Evolutionary conservation across 2,113 vertebrate genomes (phyloP).

Genomic region (Lampris megalopsis): DNA sequence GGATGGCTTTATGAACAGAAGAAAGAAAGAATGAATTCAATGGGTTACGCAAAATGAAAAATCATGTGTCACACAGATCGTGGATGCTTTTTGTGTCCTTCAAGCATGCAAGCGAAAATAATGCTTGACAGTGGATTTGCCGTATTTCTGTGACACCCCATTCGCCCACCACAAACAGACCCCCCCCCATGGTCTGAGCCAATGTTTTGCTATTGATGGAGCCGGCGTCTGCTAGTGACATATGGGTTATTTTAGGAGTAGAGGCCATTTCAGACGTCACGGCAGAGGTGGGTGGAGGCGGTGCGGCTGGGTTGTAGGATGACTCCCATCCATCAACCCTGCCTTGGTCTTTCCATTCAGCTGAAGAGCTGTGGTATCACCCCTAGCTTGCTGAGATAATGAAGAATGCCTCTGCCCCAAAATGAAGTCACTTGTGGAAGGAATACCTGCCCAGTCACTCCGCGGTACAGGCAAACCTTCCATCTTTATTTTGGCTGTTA

Average conservation of each 20-base stretch:
- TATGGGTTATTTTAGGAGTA: slow-evolving; percentile 4
- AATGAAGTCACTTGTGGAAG: neutral
- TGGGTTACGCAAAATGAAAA: no score
- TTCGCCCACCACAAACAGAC: neutral
- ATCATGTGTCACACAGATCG: no score
- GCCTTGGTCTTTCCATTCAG: neutral
- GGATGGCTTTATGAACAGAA: neutral
- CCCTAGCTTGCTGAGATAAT: slow-evolving; percentile 19
- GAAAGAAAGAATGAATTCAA: neutral
- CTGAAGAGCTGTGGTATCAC: slow-evolving; percentile 9
- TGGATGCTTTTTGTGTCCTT: neutral
- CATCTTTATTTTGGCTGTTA: neutral
- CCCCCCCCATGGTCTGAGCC: neutral
- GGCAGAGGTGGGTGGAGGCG: neutral
- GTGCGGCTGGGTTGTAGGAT: slow-evolving; percentile 20
- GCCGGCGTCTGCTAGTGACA: slow-evolving; percentile 11
- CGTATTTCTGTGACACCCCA: neutral
- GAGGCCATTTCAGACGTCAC: slow-evolving; percentile 7
- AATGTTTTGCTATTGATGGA: neutral
- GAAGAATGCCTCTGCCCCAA: slow-evolving; percentile 4
- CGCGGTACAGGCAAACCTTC: neutral
- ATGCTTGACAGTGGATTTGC: neutral
- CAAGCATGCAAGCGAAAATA: neutral
- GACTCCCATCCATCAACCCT: slow-evolving; percentile 42
- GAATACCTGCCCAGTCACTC: neutral